These are phyloP conservation scores for Scolanthus callimorphus DNA, from an alignment of 92 coral and sea anemone species.

Conservation along the genomic window DNA sequence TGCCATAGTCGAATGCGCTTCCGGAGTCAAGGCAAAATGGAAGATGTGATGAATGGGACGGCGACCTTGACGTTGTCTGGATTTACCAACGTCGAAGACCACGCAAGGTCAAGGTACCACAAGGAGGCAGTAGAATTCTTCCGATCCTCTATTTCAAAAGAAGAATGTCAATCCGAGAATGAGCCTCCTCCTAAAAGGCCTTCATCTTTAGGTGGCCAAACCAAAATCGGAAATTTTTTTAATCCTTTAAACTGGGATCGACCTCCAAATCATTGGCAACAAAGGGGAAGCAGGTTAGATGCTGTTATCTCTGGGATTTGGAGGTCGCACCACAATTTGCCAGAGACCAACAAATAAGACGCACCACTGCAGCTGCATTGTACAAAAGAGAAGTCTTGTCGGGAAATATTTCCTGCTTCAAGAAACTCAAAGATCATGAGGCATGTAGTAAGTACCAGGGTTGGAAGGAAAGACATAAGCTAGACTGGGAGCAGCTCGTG, in stretches of 20 bases:
- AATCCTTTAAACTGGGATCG: slow-evolving; percentile 31
- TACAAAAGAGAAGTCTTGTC: slow-evolving; percentile 10
- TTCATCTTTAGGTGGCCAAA: too few species aligned
- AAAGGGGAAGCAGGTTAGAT: slow-evolving; percentile 6
- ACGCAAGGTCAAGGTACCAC: slow-evolving; percentile 18
- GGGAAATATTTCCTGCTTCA: slow-evolving; percentile 11
- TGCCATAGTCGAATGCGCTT: too few species aligned
- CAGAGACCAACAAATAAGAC: slow-evolving; percentile 14
- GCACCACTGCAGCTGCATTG: slow-evolving; percentile 16
- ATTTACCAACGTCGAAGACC: slow-evolving; percentile 20
- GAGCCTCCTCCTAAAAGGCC: too few species aligned
- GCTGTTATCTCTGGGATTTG: slow-evolving; percentile 29
- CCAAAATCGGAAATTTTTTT: too few species aligned
- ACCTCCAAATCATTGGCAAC: slow-evolving; percentile 20
- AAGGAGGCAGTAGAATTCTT: slow-evolving; percentile 23
- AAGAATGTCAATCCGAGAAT: too few species aligned
- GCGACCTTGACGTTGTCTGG: too few species aligned
- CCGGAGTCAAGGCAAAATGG: too few species aligned
- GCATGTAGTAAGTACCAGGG: slow-evolving; percentile 7
- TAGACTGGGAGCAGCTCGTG: not conserved
- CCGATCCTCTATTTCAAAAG: too few species aligned
- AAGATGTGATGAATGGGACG: too few species aligned
- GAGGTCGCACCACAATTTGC: slow-evolving; percentile 32
- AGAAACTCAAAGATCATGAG: slow-evolving; percentile 16
- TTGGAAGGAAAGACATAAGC: slow-evolving; percentile 16